phyloP scores from a whole-genome alignment of 2,888 invertebrate genomes.

The Tetranychus piercei region DNA sequence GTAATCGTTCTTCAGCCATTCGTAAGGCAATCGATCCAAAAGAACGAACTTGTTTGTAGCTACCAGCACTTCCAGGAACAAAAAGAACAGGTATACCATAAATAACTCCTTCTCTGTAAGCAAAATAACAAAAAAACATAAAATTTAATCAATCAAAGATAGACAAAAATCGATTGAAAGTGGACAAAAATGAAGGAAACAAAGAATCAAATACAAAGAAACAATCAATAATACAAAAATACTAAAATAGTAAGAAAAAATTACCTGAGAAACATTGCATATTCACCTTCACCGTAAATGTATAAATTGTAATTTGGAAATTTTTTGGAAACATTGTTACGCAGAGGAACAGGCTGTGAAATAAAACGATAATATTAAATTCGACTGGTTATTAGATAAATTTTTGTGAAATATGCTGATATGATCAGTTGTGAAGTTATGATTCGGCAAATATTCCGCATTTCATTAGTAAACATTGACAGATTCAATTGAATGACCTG shows the following conservation, averaged over 20 bases:
- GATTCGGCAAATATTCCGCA: background rate
- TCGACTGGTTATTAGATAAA: conserved; percentile 9
- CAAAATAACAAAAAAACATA: background rate
- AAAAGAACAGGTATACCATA: conserved; percentile 81
- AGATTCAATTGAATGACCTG: too few species aligned
- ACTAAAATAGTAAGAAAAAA: background rate
- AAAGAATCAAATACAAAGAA: background rate
- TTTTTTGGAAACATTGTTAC: conserved; percentile 39
- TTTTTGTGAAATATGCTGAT: background rate
- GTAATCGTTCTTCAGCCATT: conserved; percentile 51
- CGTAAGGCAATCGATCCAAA: conserved; percentile 75
- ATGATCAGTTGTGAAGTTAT: background rate
- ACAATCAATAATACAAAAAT: background rate
- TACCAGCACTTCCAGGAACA: conserved; percentile 85
- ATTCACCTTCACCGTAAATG: conserved; percentile 66
- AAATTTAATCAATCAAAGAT: background rate
- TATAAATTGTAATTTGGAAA: conserved; percentile 66
- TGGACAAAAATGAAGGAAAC: background rate
- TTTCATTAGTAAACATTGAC: background rate
- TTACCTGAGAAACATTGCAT: conserved; percentile 1
- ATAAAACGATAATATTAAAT: background rate
- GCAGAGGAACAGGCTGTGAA: conserved; percentile 46
- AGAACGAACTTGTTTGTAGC: conserved; percentile 75
- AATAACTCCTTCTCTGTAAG: conserved; percentile 46
- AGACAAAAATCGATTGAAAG: background rate